phyloP scores from a whole-genome alignment of 2,888 invertebrate genomes.

The Allacma fusca region DNA sequence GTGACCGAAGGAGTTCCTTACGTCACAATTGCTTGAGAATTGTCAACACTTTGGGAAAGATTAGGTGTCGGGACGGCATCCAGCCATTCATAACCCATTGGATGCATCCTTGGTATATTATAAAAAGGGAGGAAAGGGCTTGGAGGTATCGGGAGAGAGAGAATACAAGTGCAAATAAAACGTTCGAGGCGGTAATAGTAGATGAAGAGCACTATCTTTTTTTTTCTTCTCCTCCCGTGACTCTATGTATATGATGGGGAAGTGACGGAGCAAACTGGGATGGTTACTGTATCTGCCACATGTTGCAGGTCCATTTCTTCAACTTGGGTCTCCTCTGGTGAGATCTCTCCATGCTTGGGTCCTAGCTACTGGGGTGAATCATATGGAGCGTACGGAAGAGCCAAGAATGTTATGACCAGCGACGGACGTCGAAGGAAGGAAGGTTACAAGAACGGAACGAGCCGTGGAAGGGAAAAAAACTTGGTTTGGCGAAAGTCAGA shows the following conservation, averaged over 20 bases:
- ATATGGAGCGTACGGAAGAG: neutral
- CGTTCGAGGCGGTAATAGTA: conserved; percentile 52
- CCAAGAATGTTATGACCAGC: neutral
- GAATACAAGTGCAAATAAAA: conserved; percentile 49
- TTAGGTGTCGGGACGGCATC: conserved; percentile 34
- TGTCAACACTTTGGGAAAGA: conserved; percentile 50
- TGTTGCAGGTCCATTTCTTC: conserved; percentile 60
- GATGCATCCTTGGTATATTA: conserved; percentile 29
- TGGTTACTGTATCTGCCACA: conserved; percentile 58
- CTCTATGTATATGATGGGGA: conserved; percentile 6
- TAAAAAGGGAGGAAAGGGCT: neutral
- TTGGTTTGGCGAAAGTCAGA: conserved; percentile 45
- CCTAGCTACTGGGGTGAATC: no score
- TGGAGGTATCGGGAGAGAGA: conserved; percentile 22
- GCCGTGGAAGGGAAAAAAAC: conserved; percentile 9
- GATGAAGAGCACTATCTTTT: neutral
- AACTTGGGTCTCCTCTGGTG: neutral
- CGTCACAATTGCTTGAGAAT: conserved; percentile 47
- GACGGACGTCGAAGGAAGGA: neutral
- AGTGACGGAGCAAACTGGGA: conserved; percentile 30
- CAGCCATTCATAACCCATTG: conserved; percentile 46
- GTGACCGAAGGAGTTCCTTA: conserved; percentile 40
- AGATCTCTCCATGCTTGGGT: neutral
- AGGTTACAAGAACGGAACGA: conserved; percentile 11
- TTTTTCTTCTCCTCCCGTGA: neutral